Base-by-base conservation (phyloP, 64 coral and sea anemone species). In the Hydrozoanthus tunicans region DNA sequence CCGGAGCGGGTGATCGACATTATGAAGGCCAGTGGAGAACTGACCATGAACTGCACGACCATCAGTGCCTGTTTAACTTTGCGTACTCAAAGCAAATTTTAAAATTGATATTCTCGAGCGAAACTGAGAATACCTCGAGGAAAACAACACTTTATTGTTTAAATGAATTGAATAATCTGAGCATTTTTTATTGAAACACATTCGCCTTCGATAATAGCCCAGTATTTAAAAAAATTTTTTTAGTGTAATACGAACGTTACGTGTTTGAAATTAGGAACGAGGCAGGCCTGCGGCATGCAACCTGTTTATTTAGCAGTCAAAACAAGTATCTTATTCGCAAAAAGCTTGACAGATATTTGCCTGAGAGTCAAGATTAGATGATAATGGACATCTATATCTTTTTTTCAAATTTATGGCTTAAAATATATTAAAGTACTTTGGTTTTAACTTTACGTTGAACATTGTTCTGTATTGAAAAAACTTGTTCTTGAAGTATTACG, bases 311-410 rank as follows among this genome's bases (percentile, higher is more conserved):
- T 14, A 70, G 67, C 67, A 70, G 15, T 70, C 17, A 70, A 70
- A 23, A 69, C 3, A 23, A 70, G 6, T 7, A n/a, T n/a, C 1
- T 23, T 70, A 68, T n/a, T 68, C 15, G 67, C 67, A 70, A n/a
- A 70, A 70, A 70, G 67, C 17, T 70, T 7, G 17, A 70, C 67
- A 25, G 2, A 70, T 4, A 23, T 70, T n/a, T 70, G 67, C 17
- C 67, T 70, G n/a, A 70, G 67, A 70, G 67, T 70, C 67, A 70
- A 70, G 14, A 70, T 70, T 24, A 70, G 67, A 23, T 70, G 15
- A 70, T 23, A 4, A 70, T 70, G 67, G 4, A 70, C 17, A 70
- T 70, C 67, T 43, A 43, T 43, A 43, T 2, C 32, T 43, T 43
- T 43, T 43, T 43, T 43, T 43, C 32, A 43, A 43, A 43, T 43